These are phyloP conservation scores for Phalacrocorax aristotelis DNA, from an alignment of 2,113 vertebrate species.

Conservation along the genomic window DNA sequence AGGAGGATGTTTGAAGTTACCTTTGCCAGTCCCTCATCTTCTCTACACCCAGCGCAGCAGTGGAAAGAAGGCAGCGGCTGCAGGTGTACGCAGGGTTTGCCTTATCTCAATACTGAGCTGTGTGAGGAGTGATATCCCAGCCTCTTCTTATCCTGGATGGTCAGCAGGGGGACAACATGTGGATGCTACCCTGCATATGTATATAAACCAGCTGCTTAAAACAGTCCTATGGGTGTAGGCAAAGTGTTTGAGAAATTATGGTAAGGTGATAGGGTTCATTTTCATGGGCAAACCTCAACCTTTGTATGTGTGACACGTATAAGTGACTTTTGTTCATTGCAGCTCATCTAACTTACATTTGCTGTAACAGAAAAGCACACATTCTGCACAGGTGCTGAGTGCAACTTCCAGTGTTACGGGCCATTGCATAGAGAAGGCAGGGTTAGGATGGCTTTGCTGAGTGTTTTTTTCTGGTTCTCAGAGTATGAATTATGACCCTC, in stretches of 20 bases:
- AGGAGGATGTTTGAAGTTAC: not conserved
- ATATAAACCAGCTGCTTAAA: not conserved
- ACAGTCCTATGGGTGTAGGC: not conserved
- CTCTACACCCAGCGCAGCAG: accelerated
- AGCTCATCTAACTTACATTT: not conserved
- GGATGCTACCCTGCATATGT: not conserved
- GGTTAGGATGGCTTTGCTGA: not conserved
- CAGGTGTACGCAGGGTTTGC: not conserved
- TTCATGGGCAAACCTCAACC: not conserved
- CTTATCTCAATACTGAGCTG: not conserved
- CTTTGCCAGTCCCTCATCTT: not conserved
- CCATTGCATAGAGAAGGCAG: not conserved
- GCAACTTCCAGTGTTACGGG: not conserved
- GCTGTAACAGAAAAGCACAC: not conserved
- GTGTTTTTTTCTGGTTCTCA: not conserved
- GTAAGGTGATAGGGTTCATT: not conserved
- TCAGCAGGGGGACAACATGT: not conserved
- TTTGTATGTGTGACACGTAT: not conserved
- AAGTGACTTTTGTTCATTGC: not conserved
- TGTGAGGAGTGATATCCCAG: not conserved
- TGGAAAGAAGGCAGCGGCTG: not conserved
- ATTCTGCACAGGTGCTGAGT: not conserved
- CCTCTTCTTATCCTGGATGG: not conserved
- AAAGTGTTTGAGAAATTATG: not conserved
- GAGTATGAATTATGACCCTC: not conserved